Evolutionary conservation across 2,797 vertebrate species (phyloP).

Genomic region (Macrochelys suwanniensis): DNA sequence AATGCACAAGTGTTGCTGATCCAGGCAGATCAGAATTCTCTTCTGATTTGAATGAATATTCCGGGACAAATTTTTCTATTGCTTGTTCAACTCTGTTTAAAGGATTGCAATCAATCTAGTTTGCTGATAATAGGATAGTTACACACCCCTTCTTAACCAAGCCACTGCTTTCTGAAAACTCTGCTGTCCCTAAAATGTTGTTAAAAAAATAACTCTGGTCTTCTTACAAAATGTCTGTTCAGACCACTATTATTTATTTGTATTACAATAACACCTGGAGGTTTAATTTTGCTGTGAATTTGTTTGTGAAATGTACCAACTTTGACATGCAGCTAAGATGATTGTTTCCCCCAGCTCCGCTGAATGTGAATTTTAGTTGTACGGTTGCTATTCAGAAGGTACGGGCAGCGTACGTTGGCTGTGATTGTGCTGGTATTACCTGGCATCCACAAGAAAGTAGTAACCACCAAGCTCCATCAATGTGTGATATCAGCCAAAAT

Average conservation of each 20-base stretch:
- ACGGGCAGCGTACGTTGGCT: background rate
- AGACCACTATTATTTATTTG: background rate
- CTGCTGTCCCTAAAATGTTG: background rate
- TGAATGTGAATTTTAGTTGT: background rate
- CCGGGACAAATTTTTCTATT: background rate
- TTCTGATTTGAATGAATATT: background rate
- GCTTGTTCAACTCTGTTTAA: background rate
- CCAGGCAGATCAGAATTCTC: background rate
- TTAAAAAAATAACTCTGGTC: background rate
- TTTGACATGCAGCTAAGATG: background rate
- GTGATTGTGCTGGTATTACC: background rate
- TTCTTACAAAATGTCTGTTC: no score
- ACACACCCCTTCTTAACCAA: background rate
- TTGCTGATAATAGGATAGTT: background rate
- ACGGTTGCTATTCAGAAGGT: background rate
- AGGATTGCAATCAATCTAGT: background rate
- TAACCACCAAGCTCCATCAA: background rate
- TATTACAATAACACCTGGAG: background rate
- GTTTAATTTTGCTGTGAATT: accelerated
- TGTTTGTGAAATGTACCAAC: background rate
- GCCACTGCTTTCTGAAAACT: background rate
- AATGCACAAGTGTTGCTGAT: accelerated
- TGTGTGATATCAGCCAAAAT: background rate
- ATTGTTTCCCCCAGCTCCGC: background rate
- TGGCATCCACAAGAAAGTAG: background rate